Percentiles rank a stretch among this genome's conserved stretches.
Conservation (phyloP, 2,113 vertebrate genomes). For the Poeciliopsis retropinna region DNA sequence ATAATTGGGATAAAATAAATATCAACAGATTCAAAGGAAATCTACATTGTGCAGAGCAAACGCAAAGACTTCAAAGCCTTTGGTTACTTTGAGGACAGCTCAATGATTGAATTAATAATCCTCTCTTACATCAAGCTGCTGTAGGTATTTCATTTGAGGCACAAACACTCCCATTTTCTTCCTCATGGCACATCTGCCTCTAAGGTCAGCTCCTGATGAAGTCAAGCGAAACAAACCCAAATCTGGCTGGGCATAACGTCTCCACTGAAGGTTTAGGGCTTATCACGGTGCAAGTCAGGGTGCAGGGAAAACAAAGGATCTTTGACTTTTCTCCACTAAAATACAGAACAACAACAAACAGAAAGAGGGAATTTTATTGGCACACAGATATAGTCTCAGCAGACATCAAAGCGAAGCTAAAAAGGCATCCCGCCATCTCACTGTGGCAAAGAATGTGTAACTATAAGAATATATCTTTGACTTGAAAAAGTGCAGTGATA, state of each 20-base stretch:
- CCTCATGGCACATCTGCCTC: conserved; percentile 64
- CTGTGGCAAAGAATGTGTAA: not conserved
- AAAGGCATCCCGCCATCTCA: conserved; percentile 7
- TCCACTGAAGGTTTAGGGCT: conserved; percentile 39
- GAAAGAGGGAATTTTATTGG: conserved; percentile 24
- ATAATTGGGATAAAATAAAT: conserved; percentile 38
- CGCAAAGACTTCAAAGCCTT: conserved; percentile 6
- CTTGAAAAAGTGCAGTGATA: conserved; percentile 3
- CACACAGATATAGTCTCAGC: conserved; percentile 6
- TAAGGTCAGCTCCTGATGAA: conserved; percentile 52
- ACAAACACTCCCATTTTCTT: conserved; percentile 20
- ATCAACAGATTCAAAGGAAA: conserved; percentile 29
- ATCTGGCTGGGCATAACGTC: conserved; percentile 56
- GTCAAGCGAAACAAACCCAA: conserved; percentile 66
- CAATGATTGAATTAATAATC: conserved; percentile 13
- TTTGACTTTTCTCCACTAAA: conserved; percentile 40
- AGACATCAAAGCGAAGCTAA: conserved; percentile 2
- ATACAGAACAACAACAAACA: conserved; percentile 6
- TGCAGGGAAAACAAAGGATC: conserved; percentile 48
- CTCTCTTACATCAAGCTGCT: conserved; percentile 26
- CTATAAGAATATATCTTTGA: not conserved
- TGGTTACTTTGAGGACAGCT: conserved; percentile 10
- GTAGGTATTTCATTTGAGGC: conserved; percentile 21
- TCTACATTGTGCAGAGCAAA: conserved; percentile 5
- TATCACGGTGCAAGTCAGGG: conserved; percentile 40